Percentiles rank a stretch among this genome's conserved stretches.
Conservation (phyloP, 2,113 vertebrate species). For the Apaloderma vittatum region DNA sequence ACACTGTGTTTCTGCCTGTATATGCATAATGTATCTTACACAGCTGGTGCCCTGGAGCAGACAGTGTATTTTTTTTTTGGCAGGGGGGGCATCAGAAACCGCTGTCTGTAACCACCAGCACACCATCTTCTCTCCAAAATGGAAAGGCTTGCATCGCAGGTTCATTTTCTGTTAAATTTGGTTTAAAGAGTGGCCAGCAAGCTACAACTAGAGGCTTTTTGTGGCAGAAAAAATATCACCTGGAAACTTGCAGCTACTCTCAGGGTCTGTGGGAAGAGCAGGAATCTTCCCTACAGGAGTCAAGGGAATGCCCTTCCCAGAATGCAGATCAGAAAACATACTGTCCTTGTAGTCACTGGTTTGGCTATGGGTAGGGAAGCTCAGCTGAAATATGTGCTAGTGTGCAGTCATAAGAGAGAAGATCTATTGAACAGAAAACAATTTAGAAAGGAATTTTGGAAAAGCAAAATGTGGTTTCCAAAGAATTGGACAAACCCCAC, state of each 20-base stretch:
- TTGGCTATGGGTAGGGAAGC: not conserved
- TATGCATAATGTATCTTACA: not conserved
- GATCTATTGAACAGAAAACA: not conserved
- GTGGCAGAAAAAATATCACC: not conserved
- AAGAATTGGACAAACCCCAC: not conserved
- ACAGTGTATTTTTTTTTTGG: not conserved
- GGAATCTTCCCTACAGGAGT: not conserved
- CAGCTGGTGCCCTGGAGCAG: not conserved
- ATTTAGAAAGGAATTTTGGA: not conserved
- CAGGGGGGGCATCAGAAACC: not conserved
- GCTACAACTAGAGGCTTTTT: not conserved
- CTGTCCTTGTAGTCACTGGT: not conserved
- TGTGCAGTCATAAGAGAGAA: fast-evolving
- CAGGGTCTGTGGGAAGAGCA: not conserved
- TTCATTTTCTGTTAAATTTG: not conserved
- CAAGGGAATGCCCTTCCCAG: not conserved
- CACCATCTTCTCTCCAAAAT: not conserved
- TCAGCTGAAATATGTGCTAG: not conserved
- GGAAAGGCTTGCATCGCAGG: not conserved
- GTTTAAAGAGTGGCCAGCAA: not conserved
- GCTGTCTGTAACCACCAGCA: fast-evolving
- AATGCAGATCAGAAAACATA: not conserved
- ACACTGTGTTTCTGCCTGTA: not conserved
- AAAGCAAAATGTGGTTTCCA: not conserved
- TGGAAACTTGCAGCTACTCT: not conserved